Base-by-base conservation (phyloP, 2,888 invertebrate species). In the Branchipolynoe longqiensis region DNA sequence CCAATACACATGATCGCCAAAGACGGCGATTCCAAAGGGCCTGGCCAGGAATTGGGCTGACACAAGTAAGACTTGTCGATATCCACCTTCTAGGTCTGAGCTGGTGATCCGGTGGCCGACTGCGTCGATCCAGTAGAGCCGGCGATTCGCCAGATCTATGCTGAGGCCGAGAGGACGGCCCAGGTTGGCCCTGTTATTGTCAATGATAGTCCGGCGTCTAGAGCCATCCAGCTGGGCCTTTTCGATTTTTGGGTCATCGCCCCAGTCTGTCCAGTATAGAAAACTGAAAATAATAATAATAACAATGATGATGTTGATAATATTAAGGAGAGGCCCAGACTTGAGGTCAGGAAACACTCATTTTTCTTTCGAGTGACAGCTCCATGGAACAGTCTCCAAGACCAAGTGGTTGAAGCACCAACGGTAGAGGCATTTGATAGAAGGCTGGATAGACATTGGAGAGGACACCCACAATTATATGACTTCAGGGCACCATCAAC, bases 81-180 rank as follows among this genome's bases (percentile, higher is more conserved):
- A 95, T 0, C 96, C 95, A 0, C 98, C 98, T 94, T 98, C 97
- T 94, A 96, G 97, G 94, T 98, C 97, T 92, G 97, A 96, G 22
- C 97, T 97, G 12, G 97, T 97, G 90, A 98, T 97, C 84, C 96
- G 96, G 94, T 97, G 97, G 92, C 97, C 95, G 94, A 98, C 98
- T 48, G 98, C 98, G 94, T 99, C 99, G 84, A 98, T 98, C 99
- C 99, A 99, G 94, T 97, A 99, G 64, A 99, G 95, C 56, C 97
- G 96, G 92, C 96, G 96, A 87, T 96, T 96, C 56, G 98, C 96
- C 90, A 98, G 95, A 94, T 99, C 99, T 92, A 89, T 86, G 31
- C 88, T 85, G 40, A 89, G 89, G 18, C 89, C 89, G 64, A 87
- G 87, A 1, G 89, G 87, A 87, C 89, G 87, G 12, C 28, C 41